A percentile compares a stretch with the other conserved stretches of the same genome.
phyloP scores from a whole-genome alignment of 2,888 invertebrate species.

The Dichetophora obliterata region DNA sequence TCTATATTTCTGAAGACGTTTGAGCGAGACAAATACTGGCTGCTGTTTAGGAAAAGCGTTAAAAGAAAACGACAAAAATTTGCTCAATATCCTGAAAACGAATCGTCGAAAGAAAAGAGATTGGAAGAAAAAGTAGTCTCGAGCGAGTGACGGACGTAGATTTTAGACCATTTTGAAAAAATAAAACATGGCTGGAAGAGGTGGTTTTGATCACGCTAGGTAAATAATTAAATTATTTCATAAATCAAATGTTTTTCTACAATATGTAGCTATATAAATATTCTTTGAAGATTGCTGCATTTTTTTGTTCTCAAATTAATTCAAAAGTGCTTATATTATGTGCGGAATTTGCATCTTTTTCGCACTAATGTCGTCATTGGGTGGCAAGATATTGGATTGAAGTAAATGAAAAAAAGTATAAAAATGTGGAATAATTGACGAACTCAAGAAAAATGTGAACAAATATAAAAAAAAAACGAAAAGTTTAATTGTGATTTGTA shows the following conservation, averaged over 20 bases:
- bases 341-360: slow-evolving; percentile 40
- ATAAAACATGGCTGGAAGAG: slow-evolving; percentile 90
- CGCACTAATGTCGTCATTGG: slow-evolving; percentile 56
- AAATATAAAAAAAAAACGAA: neutral
- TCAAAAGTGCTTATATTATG: neutral
- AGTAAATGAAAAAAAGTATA: slow-evolving; percentile 6
- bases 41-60: neutral
- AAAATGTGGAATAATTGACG: slow-evolving; percentile 22
- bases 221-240: slow-evolving; percentile 69
- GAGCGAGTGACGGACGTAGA: slow-evolving; percentile 45
- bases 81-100: slow-evolving; percentile 32
- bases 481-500: too few relatives aligned
- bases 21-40: slow-evolving; percentile 15
- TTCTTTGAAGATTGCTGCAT: neutral
- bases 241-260: neutral
- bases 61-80: slow-evolving; percentile 12
- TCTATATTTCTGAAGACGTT: neutral
- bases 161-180: slow-evolving; percentile 66
- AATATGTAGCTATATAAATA: slow-evolving; percentile 44
- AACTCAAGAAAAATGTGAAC: slow-evolving; percentile 4
- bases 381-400: slow-evolving; percentile 42
- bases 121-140: slow-evolving; percentile 40
- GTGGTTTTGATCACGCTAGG: slow-evolving; percentile 89
- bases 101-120: slow-evolving; percentile 42
- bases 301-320: neutral